Evolutionary conservation across 2,888 invertebrate genomes (phyloP).

Genomic region (Proisotoma minuta): DNA sequence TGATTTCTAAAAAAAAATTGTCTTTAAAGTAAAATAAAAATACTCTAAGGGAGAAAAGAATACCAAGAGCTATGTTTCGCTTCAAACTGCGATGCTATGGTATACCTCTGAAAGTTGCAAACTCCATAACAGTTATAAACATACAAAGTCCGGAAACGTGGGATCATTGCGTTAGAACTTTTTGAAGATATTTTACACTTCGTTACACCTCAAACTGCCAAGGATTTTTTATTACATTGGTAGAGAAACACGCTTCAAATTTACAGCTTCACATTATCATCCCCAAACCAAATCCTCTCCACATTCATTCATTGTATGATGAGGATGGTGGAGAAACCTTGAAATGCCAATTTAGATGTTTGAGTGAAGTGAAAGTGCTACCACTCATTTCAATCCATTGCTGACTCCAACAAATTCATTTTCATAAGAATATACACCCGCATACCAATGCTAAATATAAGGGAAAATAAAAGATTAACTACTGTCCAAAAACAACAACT

Average conservation of each 20-base stretch:
- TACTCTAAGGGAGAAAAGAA: too few relatives aligned
- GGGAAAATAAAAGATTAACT: slow-evolving; percentile 9
- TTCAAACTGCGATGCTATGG: too few relatives aligned
- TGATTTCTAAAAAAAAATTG: too few relatives aligned
- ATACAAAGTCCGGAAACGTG: slow-evolving; percentile 8
- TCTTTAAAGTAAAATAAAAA: too few relatives aligned
- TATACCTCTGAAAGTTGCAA: too few relatives aligned
- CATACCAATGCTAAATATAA: neutral
- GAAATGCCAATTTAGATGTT: slow-evolving; percentile 7
- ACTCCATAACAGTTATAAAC: too few relatives aligned
- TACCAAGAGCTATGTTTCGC: too few relatives aligned
- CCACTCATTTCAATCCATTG: neutral
- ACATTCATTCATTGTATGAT: slow-evolving; percentile 21
- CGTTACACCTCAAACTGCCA: slow-evolving; percentile 13
- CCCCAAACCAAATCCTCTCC: slow-evolving; percentile 14
- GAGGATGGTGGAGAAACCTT: neutral
- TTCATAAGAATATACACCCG: slow-evolving; percentile 4
- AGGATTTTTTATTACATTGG: slow-evolving; percentile 4
- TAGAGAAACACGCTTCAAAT: slow-evolving; percentile 11
- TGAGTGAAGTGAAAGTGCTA: slow-evolving; percentile 13
- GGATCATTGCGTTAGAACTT: slow-evolving; percentile 6
- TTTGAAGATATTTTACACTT: slow-evolving; percentile 17
- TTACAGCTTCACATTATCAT: slow-evolving; percentile 16
- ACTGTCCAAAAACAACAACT: slow-evolving; percentile 10
- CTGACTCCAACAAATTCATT: slow-evolving; percentile 7